Evolutionary conservation across 1,140 invertebrate species (phyloP), one percentile per base, ranked within the genome.

Genomic region (Odontomachus brunneus): DNA sequence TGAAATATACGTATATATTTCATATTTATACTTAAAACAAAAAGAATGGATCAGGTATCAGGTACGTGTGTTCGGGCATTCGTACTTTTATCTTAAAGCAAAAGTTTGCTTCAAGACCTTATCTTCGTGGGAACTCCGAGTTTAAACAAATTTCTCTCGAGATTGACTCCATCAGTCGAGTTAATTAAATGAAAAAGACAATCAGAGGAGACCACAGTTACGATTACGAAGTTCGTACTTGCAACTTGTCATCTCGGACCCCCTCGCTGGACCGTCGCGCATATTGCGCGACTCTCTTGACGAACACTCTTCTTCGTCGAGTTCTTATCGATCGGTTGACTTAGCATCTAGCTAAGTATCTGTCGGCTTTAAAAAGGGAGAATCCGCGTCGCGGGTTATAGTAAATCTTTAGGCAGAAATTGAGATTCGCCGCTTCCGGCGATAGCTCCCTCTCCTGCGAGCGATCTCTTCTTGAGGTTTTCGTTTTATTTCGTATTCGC

Each of bases 181-280:
- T 44, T 11, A 11, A 44, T 44, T 7, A 7, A 17, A 15, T 26
- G 29, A 24, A 65, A 66, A 11, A 11, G n/a, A 26, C 14, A 26
- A 44, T 14, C 4, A 0, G 12, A 24, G 44, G 29, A 3, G 29
- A 33, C 29, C 29, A 5, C 51, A 33, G 1, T n/a, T 26, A 19
- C 15, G 14, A 48, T 24, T 24, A 3, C n/a, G 19, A 49, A 49
- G 14, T 60, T 74, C 63, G 72, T 75, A 75, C 44, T 38, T 49
- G 19, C 63, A 75, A 63, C 49, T 75, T 29, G 24, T 48, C 59
- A 63, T 24, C 26, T 14, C 3, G 1, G 12, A 49, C 63, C 38
- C 63, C 38, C 2, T 29, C 17, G 19, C 3, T 14, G 26, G 26
- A 19, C 5, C 2, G 11, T 53, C 33, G n/a, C 14, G 38, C 12